Conservation (phyloP, 92 coral and sea anemone species). For the Palythoa caribaeorum region DNA sequence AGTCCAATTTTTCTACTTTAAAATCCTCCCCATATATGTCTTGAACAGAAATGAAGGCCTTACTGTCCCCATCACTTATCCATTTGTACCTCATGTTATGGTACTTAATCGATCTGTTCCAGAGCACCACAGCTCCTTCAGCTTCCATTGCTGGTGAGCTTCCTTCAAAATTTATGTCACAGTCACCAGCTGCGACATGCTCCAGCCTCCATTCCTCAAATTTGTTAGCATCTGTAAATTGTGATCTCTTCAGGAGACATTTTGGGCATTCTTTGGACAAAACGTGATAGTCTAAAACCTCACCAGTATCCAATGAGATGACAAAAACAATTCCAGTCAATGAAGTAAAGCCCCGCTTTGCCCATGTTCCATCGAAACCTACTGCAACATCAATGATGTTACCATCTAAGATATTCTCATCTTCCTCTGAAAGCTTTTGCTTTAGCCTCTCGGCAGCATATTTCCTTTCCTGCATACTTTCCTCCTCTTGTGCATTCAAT, state of each 20-base stretch:
- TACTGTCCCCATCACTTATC: constrained; percentile 27
- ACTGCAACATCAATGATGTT: neutral
- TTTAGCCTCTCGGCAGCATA: constrained; percentile 9
- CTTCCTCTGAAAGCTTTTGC: constrained; percentile 15
- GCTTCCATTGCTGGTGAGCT: neutral
- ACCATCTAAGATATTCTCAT: neutral
- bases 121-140: neutral
- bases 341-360: constrained; percentile 42
- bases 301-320: constrained; percentile 63
- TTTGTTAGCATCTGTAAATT: constrained; percentile 12
- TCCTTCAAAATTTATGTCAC: neutral
- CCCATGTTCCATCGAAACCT: neutral
- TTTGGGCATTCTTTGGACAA: constrained; percentile 54
- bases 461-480: constrained; percentile 16
- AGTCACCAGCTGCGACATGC: neutral
- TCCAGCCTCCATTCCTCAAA: neutral
- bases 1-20: neutral
- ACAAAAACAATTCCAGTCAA: constrained; percentile 63
- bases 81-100: constrained; percentile 17
- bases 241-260: constrained; percentile 41
- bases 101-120: neutral
- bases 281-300: constrained; percentile 59
- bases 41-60: neutral
- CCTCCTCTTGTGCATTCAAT: constrained; percentile 33
- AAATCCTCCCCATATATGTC: neutral